A percentile compares a stretch with the other conserved stretches of the same genome.
These are phyloP conservation scores for Octonoba sinensis DNA, from an alignment of 2,888 invertebrate species.

Conservation along the genomic window DNA sequence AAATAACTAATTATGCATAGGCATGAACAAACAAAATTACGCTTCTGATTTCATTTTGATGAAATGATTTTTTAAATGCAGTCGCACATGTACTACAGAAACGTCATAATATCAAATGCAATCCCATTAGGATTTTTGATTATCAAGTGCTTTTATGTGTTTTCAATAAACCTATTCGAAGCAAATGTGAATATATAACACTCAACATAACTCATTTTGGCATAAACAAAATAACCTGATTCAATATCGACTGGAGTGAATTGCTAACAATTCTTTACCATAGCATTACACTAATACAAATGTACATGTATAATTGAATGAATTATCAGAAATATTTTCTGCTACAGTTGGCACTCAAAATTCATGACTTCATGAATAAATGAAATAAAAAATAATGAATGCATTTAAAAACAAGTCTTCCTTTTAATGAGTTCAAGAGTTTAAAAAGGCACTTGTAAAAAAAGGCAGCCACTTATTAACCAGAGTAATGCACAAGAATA, in stretches of 20 bases:
- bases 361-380: constrained; percentile 55
- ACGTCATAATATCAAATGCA: neutral
- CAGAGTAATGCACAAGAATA: constrained; percentile 23
- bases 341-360: constrained; percentile 58
- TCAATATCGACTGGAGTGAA: constrained; percentile 41
- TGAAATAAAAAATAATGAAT: constrained; percentile 41
- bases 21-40: too few relatives aligned
- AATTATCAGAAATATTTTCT: constrained; percentile 53
- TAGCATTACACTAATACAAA: constrained; percentile 35
- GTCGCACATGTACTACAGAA: too few relatives aligned
- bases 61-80: too few relatives aligned
- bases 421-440: constrained; percentile 26
- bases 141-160: constrained; percentile 28
- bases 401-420: constrained; percentile 47
- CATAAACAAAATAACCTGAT: constrained; percentile 52
- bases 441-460: constrained; percentile 46
- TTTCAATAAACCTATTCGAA: neutral
- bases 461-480: constrained; percentile 23
- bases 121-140: constrained; percentile 23
- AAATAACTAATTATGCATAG: too few relatives aligned
- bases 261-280: constrained; percentile 39
- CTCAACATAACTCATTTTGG: constrained; percentile 23
- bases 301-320: constrained; percentile 46
- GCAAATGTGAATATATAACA: constrained; percentile 31
- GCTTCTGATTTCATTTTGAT: too few relatives aligned